phyloP scores from a whole-genome alignment of 1,140 invertebrate species.

The Drosophila prosaltans region DNA sequence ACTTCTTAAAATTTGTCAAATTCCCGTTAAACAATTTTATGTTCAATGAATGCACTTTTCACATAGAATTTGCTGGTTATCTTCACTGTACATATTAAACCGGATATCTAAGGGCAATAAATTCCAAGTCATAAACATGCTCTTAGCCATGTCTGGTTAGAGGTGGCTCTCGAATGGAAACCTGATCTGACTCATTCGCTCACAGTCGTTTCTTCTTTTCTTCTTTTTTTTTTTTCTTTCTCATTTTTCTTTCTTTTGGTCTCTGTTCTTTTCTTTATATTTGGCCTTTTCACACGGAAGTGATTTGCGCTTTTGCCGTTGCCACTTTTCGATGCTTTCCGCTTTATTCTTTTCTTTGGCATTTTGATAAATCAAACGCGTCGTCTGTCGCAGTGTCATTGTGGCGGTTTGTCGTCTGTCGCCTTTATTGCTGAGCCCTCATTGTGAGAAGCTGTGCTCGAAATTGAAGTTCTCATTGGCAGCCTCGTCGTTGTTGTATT shows the following conservation, averaged over 20 bases:
- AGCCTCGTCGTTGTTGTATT: constrained; percentile 32
- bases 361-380: constrained; percentile 69
- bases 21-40: not conserved
- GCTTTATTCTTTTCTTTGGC: constrained; percentile 52
- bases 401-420: constrained; percentile 6
- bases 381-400: constrained; percentile 27
- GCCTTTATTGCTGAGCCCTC: constrained; percentile 36
- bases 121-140: constrained; percentile 56
- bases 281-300: constrained; percentile 61
- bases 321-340: constrained; percentile 60
- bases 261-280: constrained; percentile 2
- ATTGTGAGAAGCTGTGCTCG: constrained; percentile 32
- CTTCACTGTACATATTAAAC: constrained; percentile 9
- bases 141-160: constrained; percentile 32
- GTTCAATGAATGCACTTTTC: not conserved
- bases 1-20: not conserved
- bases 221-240: not conserved
- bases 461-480: constrained; percentile 74
- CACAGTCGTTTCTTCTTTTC: not conserved
- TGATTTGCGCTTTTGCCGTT: constrained; percentile 71
- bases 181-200: constrained; percentile 45
- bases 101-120: constrained; percentile 46
- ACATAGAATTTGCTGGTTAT: not conserved
- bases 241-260: not conserved
- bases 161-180: constrained; percentile 45